phyloP scores from a whole-genome alignment of 2,797 vertebrate genomes.

The Microctenopoma steveboyesi region DNA sequence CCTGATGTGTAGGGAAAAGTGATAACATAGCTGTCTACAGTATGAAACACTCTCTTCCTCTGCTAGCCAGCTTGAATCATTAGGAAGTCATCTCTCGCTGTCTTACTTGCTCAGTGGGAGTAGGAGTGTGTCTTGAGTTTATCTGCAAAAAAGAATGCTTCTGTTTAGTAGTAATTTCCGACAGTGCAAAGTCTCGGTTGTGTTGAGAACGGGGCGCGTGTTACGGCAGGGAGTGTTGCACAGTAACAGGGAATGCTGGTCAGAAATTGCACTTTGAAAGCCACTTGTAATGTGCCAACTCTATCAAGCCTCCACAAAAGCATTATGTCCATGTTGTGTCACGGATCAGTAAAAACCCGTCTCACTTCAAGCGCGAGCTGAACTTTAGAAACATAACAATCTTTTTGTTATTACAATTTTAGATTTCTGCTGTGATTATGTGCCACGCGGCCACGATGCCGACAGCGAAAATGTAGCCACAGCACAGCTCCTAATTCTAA shows the following conservation, averaged over 20 bases:
- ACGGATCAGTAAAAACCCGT: conserved; percentile 10
- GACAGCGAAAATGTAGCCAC: conserved; percentile 15
- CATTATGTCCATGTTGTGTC: conserved; percentile 16
- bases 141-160: conserved; percentile 40
- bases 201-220: conserved; percentile 11
- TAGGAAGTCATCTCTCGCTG: conserved; percentile 57
- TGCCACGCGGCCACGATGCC: conserved; percentile 18
- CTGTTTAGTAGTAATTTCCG: conserved; percentile 34
- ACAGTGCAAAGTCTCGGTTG: conserved; percentile 20
- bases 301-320: conserved; percentile 27
- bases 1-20: conserved; percentile 63
- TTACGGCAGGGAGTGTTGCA: conserved; percentile 9
- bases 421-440: conserved; percentile 12
- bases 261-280: conserved; percentile 30
- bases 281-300: conserved; percentile 15
- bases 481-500: conserved; percentile 26
- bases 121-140: conserved; percentile 17
- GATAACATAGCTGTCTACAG: conserved; percentile 66
- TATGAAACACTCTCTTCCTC: conserved; percentile 59
- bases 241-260: conserved; percentile 31
- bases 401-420: background rate
- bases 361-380: conserved; percentile 8
- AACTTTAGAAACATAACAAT: conserved; percentile 9
- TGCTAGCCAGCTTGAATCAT: conserved; percentile 61
- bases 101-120: conserved; percentile 38